Evolutionary conservation across 2,888 invertebrate genomes (phyloP).

Genomic region (Ischnura elegans): DNA sequence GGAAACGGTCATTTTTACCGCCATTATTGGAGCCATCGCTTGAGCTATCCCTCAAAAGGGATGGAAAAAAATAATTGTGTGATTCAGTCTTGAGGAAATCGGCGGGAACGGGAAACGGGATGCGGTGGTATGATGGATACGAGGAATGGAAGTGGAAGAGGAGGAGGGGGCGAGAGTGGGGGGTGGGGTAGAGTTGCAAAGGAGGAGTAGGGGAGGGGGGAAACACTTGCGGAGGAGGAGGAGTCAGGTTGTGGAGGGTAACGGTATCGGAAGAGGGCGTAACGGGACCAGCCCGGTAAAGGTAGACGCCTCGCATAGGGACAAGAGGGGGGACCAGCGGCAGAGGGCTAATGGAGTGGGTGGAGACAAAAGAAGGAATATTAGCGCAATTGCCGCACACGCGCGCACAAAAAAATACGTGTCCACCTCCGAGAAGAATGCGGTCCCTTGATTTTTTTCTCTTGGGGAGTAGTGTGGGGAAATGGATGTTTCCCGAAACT

Average conservation of each 20-base stretch:
- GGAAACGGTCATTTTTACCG: too few species aligned
- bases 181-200: not conserved
- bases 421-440: not conserved
- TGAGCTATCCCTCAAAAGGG: too few species aligned
- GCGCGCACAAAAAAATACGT: not conserved
- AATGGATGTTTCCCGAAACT: constrained; percentile 8
- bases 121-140: not conserved
- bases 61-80: too few species aligned
- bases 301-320: constrained; percentile 10
- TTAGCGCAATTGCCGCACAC: constrained; percentile 1
- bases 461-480: not conserved
- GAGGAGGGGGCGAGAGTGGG: not conserved
- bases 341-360: constrained; percentile 36
- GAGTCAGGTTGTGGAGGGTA: not conserved
- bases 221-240: not conserved
- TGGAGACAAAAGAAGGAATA: constrained; percentile 29
- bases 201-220: not conserved
- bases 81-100: not conserved
- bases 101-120: not conserved
- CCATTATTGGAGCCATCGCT: too few species aligned
- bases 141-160: not conserved
- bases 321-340: not conserved
- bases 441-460: not conserved
- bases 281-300: constrained; percentile 14
- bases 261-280: not conserved